Conservation (phyloP, 2,797 vertebrate species). For the Gymnothorax javanicus region DNA sequence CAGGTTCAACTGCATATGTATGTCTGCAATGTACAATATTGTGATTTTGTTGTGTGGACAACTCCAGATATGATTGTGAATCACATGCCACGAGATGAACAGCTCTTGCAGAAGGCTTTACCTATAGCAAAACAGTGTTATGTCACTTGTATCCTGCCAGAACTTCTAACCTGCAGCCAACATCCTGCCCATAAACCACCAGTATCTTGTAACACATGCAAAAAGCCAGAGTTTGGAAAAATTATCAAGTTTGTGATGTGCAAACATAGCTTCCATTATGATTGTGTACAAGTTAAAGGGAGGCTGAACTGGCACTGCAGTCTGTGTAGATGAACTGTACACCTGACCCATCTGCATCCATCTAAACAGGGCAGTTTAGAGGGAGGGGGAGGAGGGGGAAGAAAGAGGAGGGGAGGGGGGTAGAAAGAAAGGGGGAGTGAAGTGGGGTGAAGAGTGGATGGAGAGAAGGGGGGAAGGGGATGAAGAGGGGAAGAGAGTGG, state of each 20-base stretch:
- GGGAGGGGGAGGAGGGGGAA: background rate
- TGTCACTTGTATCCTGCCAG: too few relatives aligned
- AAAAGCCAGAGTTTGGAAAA: conserved; percentile 25
- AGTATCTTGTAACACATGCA: conserved; percentile 10
- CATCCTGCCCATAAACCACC: conserved; percentile 8
- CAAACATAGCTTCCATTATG: conserved; percentile 10
- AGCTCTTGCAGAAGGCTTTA: conserved; percentile 21
- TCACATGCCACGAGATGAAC: background rate
- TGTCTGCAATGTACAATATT: conserved; percentile 22
- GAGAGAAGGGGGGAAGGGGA: background rate
- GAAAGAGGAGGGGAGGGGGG: background rate
- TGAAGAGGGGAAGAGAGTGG: background rate
- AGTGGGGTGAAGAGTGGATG: background rate
- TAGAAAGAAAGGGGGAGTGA: background rate
- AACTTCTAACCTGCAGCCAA: conserved; percentile 4
- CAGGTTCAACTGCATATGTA: too few relatives aligned
- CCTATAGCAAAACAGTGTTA: too few relatives aligned
- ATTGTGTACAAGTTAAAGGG: conserved; percentile 11
- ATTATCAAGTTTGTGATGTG: conserved; percentile 22
- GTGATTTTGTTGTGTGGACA: conserved; percentile 17
- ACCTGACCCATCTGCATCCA: background rate
- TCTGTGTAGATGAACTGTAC: too few relatives aligned
- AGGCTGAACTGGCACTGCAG: background rate
- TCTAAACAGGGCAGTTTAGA: background rate
- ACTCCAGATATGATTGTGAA: too few relatives aligned